Conservation (phyloP, 2,797 vertebrate genomes). For the Pelodytes ibericus region DNA sequence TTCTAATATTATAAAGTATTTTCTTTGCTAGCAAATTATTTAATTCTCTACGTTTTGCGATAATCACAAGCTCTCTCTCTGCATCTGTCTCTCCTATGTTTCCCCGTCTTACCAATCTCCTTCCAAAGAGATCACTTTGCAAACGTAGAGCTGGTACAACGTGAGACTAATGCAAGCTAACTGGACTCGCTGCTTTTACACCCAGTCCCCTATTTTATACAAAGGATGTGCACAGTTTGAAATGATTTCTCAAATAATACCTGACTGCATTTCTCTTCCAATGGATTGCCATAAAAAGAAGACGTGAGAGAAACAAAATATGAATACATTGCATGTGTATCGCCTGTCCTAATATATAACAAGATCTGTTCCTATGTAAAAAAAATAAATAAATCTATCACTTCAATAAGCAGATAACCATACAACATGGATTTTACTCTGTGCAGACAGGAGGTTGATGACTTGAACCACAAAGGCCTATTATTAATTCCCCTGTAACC, state of each 20-base stretch:
- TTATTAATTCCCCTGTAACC: too few species aligned
- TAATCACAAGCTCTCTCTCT: too few species aligned
- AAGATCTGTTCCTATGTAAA: too few species aligned
- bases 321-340: too few species aligned
- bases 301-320: neutral
- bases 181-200: neutral
- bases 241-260: slow-evolving; percentile 24
- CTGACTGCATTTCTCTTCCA: neutral
- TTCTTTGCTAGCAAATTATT: too few species aligned
- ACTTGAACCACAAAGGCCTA: too few species aligned
- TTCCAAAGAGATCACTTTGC: neutral
- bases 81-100: too few species aligned
- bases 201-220: neutral
- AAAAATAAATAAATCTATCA: neutral
- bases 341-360: too few species aligned
- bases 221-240: slow-evolving; percentile 26
- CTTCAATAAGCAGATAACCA: neutral
- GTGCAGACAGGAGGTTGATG: too few species aligned
- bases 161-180: slow-evolving; percentile 11
- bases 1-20: too few species aligned
- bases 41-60: too few species aligned
- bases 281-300: slow-evolving; percentile 4
- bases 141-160: neutral
- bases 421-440: neutral
- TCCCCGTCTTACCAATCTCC: slow-evolving; percentile 15